Evolutionary conservation across 2,888 invertebrate genomes (phyloP), one percentile per base, ranked within the genome.

Genomic region (Phengaris alcon): DNA sequence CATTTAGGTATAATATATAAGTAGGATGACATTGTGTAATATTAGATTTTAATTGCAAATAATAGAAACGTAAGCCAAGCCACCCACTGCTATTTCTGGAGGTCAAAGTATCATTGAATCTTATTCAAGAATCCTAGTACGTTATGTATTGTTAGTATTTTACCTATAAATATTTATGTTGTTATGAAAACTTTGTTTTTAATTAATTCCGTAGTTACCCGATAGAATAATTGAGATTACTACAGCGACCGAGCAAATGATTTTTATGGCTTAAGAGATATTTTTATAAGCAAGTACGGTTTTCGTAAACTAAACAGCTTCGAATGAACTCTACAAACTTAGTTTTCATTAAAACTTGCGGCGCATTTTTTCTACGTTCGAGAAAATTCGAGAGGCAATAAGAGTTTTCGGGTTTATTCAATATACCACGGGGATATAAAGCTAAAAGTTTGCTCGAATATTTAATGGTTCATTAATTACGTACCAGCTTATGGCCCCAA

Each of bases 331-430:
- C 15, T 48, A 12, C 69, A 69, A 46, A 69, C 69, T 69, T 44
- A 69, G 51, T 15, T 15, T 52, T 52, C 48, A 70, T 70, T 70
- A 52, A 52, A 70, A 70, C 52, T 70, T 70, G 22, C 10, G 44
- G 35, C 68, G 69, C 69, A 46, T 69, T 48, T 51, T 68, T 70
- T 51, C 7, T 69, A 70, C 15, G 52, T 70, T 51, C 51, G 70
- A 70, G 70, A 22, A 70, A 70, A 70, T 70, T 70, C 22, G 52
- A 70, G 70, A 46, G 12, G 15, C 70, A 51, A 70, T 70, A 52
- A 52, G 68, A 68, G 52, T 70, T 70, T 70, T 70, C 70, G 35
- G 51, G 70, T 22, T 70, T 22, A 70, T 48, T 70, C 70, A 70
- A 70, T 51, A 52, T 15, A 70, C 48, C 22, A 9, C 51, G n/a